phyloP scores from a whole-genome alignment of 1,140 invertebrate genomes.

The Lethrus apterus region DNA sequence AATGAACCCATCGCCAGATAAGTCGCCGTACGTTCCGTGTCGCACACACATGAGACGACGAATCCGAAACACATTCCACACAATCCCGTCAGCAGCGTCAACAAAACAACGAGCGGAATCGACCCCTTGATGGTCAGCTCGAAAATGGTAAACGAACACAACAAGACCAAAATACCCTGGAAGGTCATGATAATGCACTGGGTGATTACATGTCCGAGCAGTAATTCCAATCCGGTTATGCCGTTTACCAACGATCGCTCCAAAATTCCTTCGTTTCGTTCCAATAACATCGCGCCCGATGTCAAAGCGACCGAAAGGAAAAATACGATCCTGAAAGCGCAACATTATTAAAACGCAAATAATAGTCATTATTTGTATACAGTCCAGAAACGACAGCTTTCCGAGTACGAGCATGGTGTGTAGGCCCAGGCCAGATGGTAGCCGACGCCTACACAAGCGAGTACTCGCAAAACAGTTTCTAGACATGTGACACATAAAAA shows the following conservation, averaged over 20 bases:
- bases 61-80: constrained; percentile 95
- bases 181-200: constrained; percentile 83
- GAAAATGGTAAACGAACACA: constrained; percentile 78
- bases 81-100: constrained; percentile 76
- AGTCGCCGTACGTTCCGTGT: constrained; percentile 85
- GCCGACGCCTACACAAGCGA: too few species aligned
- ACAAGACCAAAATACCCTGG: constrained; percentile 73
- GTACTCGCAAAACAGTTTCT: too few species aligned
- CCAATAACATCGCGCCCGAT: constrained; percentile 84
- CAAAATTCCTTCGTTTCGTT: constrained; percentile 84
- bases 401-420: too few species aligned
- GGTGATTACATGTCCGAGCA: constrained; percentile 76
- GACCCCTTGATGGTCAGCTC: constrained; percentile 72
- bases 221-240: constrained; percentile 59
- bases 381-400: background rate
- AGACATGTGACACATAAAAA: too few species aligned
- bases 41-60: constrained; percentile 79
- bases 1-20: constrained; percentile 90
- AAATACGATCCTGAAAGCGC: constrained; percentile 77
- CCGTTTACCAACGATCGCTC: constrained; percentile 82
- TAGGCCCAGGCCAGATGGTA: too few species aligned
- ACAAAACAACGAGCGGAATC: constrained; percentile 62
- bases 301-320: constrained; percentile 77
- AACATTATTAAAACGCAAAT: constrained; percentile 11
- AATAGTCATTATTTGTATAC: constrained; percentile 3